Evolutionary conservation across 2,888 invertebrate species (phyloP).

Genomic region (Ashinkailepas kermadecensis): DNA sequence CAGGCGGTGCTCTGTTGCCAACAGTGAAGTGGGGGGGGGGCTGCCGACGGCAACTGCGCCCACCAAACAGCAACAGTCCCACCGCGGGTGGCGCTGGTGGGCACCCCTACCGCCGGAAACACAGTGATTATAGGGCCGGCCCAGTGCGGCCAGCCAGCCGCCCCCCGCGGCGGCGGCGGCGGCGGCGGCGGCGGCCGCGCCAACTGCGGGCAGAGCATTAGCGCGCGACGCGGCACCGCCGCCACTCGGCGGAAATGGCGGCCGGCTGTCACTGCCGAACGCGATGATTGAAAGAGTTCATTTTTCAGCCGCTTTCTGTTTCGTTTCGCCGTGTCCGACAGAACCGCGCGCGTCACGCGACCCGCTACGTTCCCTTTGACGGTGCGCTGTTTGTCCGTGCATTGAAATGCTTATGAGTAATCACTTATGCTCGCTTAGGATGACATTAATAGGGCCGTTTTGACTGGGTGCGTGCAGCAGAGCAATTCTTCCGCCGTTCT

Average conservation of each 20-base stretch:
- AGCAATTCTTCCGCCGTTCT: not conserved
- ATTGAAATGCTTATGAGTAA: not conserved
- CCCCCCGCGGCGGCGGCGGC: not conserved
- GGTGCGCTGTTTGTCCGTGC: not conserved
- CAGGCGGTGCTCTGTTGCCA: not conserved
- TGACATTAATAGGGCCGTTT: not conserved
- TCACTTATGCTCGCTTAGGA: not conserved
- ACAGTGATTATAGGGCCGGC: not conserved
- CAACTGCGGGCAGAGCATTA: not conserved
- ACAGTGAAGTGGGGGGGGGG: not conserved
- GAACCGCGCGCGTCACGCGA: not conserved
- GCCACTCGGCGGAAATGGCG: not conserved
- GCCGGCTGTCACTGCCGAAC: not conserved
- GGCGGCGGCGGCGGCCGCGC: not conserved
- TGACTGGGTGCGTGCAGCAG: not conserved
- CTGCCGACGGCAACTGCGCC: too few species aligned
- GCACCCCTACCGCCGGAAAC: slow-evolving; percentile 10
- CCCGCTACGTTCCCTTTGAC: too few species aligned
- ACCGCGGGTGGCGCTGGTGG: not conserved
- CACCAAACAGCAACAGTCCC: not conserved
- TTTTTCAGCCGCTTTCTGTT: slow-evolving; percentile 1
- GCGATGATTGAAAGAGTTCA: slow-evolving; percentile 6
- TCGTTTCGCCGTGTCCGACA: not conserved
- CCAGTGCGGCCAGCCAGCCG: not conserved
- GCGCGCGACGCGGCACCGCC: too few species aligned